Evolutionary conservation across 2,888 invertebrate genomes (phyloP).

Genomic region (Antheraea yamamai): DNA sequence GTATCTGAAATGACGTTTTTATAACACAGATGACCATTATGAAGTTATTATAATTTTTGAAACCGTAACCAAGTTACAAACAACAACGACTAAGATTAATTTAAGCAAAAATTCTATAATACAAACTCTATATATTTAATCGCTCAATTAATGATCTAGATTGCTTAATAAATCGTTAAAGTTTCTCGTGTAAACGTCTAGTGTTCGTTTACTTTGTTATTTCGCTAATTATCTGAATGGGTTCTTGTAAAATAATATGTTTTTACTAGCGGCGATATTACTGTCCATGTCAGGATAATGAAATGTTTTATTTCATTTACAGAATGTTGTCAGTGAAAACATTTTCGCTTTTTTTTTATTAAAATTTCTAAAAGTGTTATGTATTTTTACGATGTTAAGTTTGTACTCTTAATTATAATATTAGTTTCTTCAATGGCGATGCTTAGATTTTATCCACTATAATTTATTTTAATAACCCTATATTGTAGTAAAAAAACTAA

Average conservation of each 20-base stretch:
- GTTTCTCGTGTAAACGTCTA: slow-evolving; percentile 33
- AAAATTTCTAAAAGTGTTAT: no score
- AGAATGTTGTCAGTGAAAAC: neutral
- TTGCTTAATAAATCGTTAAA: slow-evolving; percentile 34
- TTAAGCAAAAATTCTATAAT: slow-evolving; percentile 21
- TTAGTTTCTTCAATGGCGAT: no score
- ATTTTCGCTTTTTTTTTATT: no score
- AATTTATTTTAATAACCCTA: no score
- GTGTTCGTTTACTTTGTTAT: slow-evolving; percentile 39
- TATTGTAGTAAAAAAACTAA: no score
- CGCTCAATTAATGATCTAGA: slow-evolving; percentile 30
- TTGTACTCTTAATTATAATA: no score
- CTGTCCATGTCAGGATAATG: slow-evolving; percentile 37
- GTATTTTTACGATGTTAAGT: no score
- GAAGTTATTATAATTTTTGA: neutral
- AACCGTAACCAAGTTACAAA: neutral
- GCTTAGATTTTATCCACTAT: no score
- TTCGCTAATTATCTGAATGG: slow-evolving; percentile 46
- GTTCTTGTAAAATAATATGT: slow-evolving; percentile 34
- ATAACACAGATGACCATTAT: neutral
- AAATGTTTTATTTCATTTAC: slow-evolving; percentile 22
- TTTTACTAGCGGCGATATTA: slow-evolving; percentile 18
- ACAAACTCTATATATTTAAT: slow-evolving; percentile 20
- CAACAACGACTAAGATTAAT: neutral
- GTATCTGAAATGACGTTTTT: neutral